Evolutionary conservation across 2,888 invertebrate genomes (phyloP).

Genomic region (Sabatieria punctata): DNA sequence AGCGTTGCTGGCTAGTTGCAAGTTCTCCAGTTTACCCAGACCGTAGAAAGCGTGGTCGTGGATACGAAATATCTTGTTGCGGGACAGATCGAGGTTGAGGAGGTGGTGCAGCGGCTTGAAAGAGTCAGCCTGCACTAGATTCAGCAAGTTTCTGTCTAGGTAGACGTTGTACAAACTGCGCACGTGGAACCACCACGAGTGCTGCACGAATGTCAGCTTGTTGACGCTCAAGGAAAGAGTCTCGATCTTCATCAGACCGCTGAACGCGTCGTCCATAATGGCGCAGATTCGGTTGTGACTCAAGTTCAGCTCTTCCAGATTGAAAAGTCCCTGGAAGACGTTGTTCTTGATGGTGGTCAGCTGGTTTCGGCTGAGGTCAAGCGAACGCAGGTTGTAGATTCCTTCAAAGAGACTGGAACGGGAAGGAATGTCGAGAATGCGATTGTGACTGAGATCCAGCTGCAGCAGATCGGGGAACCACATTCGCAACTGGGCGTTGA

Average conservation of each 20-base stretch:
- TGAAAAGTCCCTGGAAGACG: conserved; percentile 32
- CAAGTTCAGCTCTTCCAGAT: conserved; percentile 29
- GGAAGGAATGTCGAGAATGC: conserved; percentile 28
- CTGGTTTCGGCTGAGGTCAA: conserved; percentile 31
- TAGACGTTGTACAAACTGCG: conserved; percentile 5
- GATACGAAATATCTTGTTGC: conserved; percentile 27
- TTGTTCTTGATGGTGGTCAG: conserved; percentile 32
- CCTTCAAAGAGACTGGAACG: conserved; percentile 27
- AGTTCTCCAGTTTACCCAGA: conserved; percentile 21
- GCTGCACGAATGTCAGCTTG: conserved; percentile 12
- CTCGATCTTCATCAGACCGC: conserved; percentile 23
- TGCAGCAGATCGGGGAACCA: conserved; percentile 25
- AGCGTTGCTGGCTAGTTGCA: conserved; percentile 20
- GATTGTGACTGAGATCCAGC: conserved; percentile 33
- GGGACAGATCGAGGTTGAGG: conserved; percentile 3
- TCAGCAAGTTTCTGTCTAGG: conserved; percentile 7
- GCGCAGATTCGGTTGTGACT: conserved; percentile 25
- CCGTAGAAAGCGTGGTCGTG: conserved; percentile 34
- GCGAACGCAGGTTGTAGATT: conserved; percentile 24
- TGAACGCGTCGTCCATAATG: conserved; percentile 28
- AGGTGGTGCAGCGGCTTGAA: conserved; percentile 6
- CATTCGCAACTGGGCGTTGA: conserved; percentile 31
- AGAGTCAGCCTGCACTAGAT: conserved; percentile 2
- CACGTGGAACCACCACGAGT: conserved; percentile 7
- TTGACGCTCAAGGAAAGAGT: conserved; percentile 28